A percentile compares a stretch with the other conserved stretches of the same genome.
Conservation (phyloP, 2,888 invertebrate genomes). For the Chouioia cunea region DNA sequence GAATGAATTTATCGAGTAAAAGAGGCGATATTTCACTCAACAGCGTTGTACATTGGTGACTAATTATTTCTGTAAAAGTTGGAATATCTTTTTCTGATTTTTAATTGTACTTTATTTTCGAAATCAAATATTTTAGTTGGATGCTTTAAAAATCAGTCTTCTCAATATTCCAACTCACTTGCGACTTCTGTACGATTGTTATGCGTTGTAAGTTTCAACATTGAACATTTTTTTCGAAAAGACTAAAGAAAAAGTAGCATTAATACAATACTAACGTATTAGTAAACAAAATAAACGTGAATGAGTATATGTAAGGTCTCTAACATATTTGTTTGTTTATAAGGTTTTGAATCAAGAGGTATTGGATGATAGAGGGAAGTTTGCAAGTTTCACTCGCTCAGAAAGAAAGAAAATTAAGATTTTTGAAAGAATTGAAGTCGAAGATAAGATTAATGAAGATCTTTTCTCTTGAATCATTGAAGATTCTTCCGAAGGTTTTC, state of each 20-base stretch:
- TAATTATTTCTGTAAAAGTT: constrained; percentile 61
- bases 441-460: constrained; percentile 67
- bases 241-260: constrained; percentile 49
- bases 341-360: constrained; percentile 88
- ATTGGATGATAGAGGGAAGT: constrained; percentile 78
- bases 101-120: constrained; percentile 28
- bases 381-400: constrained; percentile 66
- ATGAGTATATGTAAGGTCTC: constrained; percentile 60
- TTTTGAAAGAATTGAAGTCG: constrained; percentile 63
- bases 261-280: constrained; percentile 44
- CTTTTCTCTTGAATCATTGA: constrained; percentile 65
- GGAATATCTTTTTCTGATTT: constrained; percentile 58
- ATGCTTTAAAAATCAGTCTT: constrained; percentile 31
- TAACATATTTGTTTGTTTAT: constrained; percentile 81
- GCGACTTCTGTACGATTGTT: constrained; percentile 37
- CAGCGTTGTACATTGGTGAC: constrained; percentile 55
- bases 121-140: constrained; percentile 7
- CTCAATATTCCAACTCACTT: constrained; percentile 42
- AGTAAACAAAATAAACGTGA: constrained; percentile 51
- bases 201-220: constrained; percentile 17
- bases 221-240: constrained; percentile 51
- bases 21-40: constrained; percentile 57
- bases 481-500: constrained; percentile 62
- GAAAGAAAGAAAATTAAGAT: constrained; percentile 62
- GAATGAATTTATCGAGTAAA: constrained; percentile 48